These are phyloP conservation scores for Fundulus diaphanus DNA, from an alignment of 2,797 vertebrate species.

Conservation along the genomic window DNA sequence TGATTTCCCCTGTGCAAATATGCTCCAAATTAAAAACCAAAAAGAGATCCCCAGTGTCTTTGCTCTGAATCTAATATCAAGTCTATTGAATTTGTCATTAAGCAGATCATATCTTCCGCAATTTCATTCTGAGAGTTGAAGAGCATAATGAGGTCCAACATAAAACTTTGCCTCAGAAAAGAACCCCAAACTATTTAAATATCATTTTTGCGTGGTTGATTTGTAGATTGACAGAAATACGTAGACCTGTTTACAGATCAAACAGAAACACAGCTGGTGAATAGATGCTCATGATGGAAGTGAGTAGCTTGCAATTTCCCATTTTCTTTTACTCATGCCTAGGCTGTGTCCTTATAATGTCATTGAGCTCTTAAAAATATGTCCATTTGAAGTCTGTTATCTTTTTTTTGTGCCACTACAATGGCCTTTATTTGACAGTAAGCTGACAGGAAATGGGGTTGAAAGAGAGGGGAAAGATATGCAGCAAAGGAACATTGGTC, in stretches of 20 bases:
- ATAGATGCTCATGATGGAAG: not conserved
- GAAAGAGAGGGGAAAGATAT: no score
- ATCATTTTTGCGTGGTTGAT: constrained; percentile 15
- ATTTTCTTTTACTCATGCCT: not conserved
- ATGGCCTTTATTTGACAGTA: no score
- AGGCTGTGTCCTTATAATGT: not conserved
- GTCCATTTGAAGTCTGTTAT: not conserved
- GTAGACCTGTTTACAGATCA: not conserved
- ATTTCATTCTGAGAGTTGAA: constrained; percentile 46
- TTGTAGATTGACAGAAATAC: constrained; percentile 7
- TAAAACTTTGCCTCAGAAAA: constrained; percentile 37
- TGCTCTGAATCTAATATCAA: constrained; percentile 69
- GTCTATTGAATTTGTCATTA: constrained; percentile 77
- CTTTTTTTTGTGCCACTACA: no score
- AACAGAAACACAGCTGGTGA: not conserved
- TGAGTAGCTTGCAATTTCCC: not conserved
- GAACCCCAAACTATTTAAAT: constrained; percentile 48
- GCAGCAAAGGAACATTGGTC: no score
- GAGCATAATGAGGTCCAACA: constrained; percentile 48
- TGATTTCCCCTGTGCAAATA: constrained; percentile 81
- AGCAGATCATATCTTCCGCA: constrained; percentile 62
- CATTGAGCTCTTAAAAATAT: not conserved
- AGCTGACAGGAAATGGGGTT: no score
- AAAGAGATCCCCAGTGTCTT: constrained; percentile 72
- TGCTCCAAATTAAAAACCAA: constrained; percentile 83